Conservation (phyloP, 2,888 invertebrate species). For the Elaeidobius kamerunicus region DNA sequence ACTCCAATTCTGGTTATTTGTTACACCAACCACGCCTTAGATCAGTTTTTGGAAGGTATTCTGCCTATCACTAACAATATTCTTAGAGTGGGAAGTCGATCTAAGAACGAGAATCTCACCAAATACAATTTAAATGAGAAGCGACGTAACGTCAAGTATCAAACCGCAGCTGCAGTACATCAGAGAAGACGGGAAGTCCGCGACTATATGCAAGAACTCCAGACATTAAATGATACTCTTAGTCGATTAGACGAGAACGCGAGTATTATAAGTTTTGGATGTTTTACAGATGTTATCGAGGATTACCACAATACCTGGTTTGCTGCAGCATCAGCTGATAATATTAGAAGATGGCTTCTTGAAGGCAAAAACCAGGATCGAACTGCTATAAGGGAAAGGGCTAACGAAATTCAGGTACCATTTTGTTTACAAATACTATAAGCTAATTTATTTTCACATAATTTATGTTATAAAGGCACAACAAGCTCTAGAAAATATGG, state of each 20-base stretch:
- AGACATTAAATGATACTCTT: constrained; percentile 28
- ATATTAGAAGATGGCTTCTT: constrained; percentile 38
- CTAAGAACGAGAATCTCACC: constrained; percentile 57
- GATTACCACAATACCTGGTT: constrained; percentile 47
- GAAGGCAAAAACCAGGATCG: constrained; percentile 10
- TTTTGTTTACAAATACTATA: no score
- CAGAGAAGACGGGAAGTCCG: constrained; percentile 25
- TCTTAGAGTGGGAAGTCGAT: constrained; percentile 68
- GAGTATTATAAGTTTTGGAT: constrained; percentile 38
- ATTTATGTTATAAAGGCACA: not conserved
- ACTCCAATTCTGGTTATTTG: constrained; percentile 73
- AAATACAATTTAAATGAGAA: constrained; percentile 49
- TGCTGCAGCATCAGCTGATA: constrained; percentile 26
- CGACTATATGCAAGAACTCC: constrained; percentile 9
- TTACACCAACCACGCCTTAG: constrained; percentile 83
- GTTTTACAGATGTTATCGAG: constrained; percentile 36
- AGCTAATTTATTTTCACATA: not conserved
- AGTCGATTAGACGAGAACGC: constrained; percentile 44
- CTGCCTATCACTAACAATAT: constrained; percentile 57
- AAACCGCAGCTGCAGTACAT: constrained; percentile 20
- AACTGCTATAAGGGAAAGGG: not conserved
- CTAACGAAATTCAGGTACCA: not conserved
- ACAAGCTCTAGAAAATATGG: not conserved
- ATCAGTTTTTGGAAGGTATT: constrained; percentile 77
- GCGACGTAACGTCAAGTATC: not conserved